Conservation (phyloP, 2,797 vertebrate species). For the Siniperca scherzeri region DNA sequence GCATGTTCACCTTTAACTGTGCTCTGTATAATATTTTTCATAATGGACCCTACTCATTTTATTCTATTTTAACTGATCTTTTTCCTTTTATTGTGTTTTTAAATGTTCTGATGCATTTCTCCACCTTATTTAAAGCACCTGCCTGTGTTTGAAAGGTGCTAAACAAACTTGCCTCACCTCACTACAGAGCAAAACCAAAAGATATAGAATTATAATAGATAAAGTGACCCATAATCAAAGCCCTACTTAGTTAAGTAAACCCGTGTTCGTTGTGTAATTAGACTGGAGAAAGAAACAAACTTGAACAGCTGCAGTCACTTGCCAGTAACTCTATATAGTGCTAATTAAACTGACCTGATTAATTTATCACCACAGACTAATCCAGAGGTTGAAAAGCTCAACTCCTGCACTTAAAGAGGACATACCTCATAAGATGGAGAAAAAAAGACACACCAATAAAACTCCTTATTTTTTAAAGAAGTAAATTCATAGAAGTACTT, state of each 20-base stretch:
- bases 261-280: slow-evolving; percentile 2
- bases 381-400: background rate
- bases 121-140: background rate
- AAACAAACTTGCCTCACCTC: background rate
- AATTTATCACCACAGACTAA: background rate
- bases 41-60: background rate
- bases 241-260: slow-evolving; percentile 16
- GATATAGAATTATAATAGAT: background rate
- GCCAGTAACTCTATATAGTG: background rate
- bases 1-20: background rate
- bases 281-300: background rate
- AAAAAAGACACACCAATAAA: background rate
- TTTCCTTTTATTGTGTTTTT: background rate
- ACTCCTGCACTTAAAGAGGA: background rate
- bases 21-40: background rate
- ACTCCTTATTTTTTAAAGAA: background rate
- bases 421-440: background rate
- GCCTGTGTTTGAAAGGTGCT: background rate
- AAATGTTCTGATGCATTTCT: background rate
- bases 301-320: slow-evolving; percentile 15
- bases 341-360: slow-evolving; percentile 33
- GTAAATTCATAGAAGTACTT: background rate
- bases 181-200: background rate
- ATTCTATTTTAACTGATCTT: background rate
- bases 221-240: slow-evolving; percentile 14